These are phyloP conservation scores for Medauroidea extradentata DNA, from an alignment of 1,140 invertebrate species.

Conservation along the genomic window DNA sequence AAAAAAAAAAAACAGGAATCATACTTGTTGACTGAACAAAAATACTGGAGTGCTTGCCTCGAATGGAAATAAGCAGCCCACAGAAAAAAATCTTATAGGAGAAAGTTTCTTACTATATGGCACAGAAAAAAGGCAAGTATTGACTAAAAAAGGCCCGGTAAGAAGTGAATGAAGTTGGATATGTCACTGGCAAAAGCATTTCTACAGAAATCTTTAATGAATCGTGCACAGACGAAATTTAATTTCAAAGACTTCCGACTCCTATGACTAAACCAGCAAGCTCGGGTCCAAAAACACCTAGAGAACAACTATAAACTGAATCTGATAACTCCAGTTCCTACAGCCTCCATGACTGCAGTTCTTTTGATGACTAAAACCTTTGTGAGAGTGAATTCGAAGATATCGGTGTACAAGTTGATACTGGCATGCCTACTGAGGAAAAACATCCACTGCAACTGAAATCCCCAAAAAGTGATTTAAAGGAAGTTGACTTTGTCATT, in stretches of 20 bases:
- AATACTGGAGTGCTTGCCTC: slow-evolving; percentile 8
- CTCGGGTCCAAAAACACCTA: too few relatives aligned
- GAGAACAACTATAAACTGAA: not conserved
- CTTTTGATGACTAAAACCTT: not conserved
- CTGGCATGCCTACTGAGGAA: not conserved
- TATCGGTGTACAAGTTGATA: not conserved
- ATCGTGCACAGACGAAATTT: too few relatives aligned
- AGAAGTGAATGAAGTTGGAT: not conserved
- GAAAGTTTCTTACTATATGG: not conserved
- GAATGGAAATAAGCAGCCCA: not conserved
- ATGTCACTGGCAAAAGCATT: too few relatives aligned
- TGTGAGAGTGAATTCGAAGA: not conserved
- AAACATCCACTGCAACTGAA: not conserved
- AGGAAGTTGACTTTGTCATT: too few relatives aligned
- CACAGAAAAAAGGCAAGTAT: not conserved
- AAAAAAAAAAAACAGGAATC: slow-evolving; percentile 2
- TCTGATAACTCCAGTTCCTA: not conserved
- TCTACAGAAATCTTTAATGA: too few relatives aligned
- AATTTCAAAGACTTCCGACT: too few relatives aligned
- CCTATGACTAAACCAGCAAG: too few relatives aligned
- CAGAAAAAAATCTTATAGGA: not conserved
- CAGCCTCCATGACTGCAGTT: not conserved
- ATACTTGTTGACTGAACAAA: not conserved
- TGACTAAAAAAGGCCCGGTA: slow-evolving; percentile 1
- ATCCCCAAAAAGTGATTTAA: too few relatives aligned